phyloP scores from a whole-genome alignment of 2,888 invertebrate genomes.

The Lasioglossum malachurum region DNA sequence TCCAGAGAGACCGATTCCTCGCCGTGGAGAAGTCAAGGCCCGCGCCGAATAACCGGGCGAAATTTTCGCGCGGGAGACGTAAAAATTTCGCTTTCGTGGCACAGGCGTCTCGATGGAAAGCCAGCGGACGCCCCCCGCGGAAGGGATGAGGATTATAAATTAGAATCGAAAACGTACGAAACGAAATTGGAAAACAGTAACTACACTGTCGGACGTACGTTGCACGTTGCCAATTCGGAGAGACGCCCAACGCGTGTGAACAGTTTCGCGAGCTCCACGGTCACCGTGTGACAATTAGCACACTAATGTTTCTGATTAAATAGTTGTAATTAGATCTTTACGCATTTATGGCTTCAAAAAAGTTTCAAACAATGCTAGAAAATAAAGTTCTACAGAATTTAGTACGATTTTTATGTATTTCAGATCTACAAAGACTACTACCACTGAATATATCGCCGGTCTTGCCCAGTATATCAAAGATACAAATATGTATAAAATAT shows the following conservation, averaged over 20 bases:
- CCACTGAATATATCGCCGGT: no score
- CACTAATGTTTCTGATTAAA: background rate
- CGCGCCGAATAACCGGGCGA: slow-evolving; percentile 37
- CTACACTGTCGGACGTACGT: background rate
- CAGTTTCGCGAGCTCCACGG: background rate
- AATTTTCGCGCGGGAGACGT: slow-evolving; percentile 54
- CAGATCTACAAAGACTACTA: no score
- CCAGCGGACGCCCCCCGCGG: background rate
- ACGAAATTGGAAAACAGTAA: slow-evolving; percentile 14
- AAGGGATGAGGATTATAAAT: slow-evolving; percentile 3
- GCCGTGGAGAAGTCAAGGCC: slow-evolving; percentile 18
- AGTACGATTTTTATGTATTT: no score
- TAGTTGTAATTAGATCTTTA: background rate
- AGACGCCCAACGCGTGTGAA: background rate
- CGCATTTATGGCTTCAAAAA: no score
- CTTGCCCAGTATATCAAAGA: no score
- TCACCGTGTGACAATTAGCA: background rate
- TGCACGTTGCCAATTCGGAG: background rate
- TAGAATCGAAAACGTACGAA: background rate
- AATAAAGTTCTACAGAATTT: no score
- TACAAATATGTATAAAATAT: no score
- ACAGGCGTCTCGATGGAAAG: background rate
- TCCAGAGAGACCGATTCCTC: slow-evolving; percentile 58
- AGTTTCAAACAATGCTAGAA: no score
- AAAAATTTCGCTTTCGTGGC: slow-evolving; percentile 42